phyloP scores from a whole-genome alignment of 2,888 invertebrate genomes.

The Baronia brevicornis region DNA sequence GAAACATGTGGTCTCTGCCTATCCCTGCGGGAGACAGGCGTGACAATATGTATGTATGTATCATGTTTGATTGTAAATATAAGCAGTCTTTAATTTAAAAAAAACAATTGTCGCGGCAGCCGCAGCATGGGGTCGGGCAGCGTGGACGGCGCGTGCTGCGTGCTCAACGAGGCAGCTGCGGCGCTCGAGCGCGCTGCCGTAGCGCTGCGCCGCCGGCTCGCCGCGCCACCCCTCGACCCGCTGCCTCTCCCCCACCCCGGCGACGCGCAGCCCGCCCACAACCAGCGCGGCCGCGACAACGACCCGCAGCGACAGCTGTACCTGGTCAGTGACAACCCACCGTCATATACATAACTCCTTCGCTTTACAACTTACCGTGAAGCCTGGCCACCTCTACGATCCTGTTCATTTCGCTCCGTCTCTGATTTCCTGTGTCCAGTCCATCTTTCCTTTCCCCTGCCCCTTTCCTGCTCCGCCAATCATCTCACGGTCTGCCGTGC shows the following conservation, averaged over 20 bases:
- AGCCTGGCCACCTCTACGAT: background rate
- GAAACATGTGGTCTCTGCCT: too few species aligned
- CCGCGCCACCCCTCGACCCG: constrained; percentile 48
- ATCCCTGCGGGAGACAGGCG: too few species aligned
- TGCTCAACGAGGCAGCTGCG: constrained; percentile 93
- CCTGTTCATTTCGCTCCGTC: background rate
- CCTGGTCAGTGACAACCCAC: constrained; percentile 73
- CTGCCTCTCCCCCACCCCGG: constrained; percentile 51
- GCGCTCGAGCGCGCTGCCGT: constrained; percentile 91
- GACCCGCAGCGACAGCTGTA: constrained; percentile 86
- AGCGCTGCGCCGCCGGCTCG: constrained; percentile 80
- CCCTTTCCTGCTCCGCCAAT: too few species aligned
- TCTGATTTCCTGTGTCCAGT: background rate
- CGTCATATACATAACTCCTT: background rate
- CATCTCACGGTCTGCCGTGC: too few species aligned
- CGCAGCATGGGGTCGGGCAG: constrained; percentile 93
- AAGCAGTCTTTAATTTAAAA: background rate
- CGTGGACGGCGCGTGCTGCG: constrained; percentile 96
- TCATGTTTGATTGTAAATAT: too few species aligned
- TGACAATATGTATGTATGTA: too few species aligned
- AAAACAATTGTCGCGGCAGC: constrained; percentile 53
- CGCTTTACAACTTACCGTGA: too few species aligned
- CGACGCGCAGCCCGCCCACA: constrained; percentile 84
- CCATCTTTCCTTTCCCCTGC: too few species aligned
- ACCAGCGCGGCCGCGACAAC: constrained; percentile 61